Evolutionary conservation across 1,140 invertebrate species (phyloP).

Genomic region (Lepidotrigona ventralis): DNA sequence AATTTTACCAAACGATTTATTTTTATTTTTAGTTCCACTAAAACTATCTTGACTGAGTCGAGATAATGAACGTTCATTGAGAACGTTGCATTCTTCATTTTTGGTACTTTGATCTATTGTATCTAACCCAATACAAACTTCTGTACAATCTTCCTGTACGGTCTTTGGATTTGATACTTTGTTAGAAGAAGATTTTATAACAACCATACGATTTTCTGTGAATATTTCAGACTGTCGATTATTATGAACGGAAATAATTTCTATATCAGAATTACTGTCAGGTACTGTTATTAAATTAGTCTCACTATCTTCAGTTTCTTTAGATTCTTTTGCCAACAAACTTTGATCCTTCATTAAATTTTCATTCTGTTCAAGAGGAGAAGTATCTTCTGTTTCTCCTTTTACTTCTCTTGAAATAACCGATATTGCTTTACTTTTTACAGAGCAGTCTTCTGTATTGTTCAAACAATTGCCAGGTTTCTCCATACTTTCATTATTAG

Average conservation of each 20-base stretch:
- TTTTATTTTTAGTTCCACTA: background rate
- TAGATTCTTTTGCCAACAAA: conserved; percentile 35
- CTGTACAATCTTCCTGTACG: no score
- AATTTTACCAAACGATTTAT: conserved; percentile 59
- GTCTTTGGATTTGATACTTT: background rate
- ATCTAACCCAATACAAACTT: background rate
- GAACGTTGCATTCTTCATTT: background rate
- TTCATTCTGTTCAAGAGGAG: no score
- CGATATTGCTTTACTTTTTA: conserved; percentile 34
- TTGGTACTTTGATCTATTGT: background rate
- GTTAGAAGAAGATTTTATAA: conserved; percentile 20
- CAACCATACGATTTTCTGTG: background rate
- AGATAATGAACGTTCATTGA: background rate
- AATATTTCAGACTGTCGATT: background rate
- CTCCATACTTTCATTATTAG: background rate
- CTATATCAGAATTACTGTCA: background rate
- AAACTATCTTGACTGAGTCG: background rate
- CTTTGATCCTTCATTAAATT: background rate
- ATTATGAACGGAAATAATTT: no score
- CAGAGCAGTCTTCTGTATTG: background rate
- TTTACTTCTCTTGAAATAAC: conserved; percentile 49
- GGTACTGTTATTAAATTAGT: background rate
- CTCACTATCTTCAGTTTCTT: background rate
- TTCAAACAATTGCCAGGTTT: background rate
- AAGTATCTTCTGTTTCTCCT: background rate